Base-by-base conservation (phyloP, 2,113 vertebrate species). In the Onychostoma macrolepis region DNA sequence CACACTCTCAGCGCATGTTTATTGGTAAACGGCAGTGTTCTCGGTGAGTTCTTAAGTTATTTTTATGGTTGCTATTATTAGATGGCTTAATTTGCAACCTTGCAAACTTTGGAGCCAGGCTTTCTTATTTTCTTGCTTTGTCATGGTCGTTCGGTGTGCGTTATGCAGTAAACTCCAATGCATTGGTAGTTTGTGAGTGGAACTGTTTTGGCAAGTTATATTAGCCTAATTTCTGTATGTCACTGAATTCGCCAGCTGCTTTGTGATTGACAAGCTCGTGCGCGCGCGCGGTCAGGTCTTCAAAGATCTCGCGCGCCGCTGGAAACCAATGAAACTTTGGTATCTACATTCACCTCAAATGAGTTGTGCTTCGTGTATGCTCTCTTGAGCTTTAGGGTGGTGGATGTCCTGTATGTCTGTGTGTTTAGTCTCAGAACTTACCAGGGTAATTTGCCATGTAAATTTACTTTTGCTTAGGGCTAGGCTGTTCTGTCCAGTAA, bases 11-110 rank as follows among this genome's bases (percentile, higher is more conserved):
- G 21, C n/a, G 12, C 28, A 21, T 53, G 38, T 6, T 30, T 43
- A 6, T 24, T 53, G 28, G 9, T 65, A 86, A 87, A 89, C 86
- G 26, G 80, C 87, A 71, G 82, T 78, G 77, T 45, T 56, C 53
- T 87, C 87, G 89, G 90, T 2, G 24, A 86, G 89, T 88, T 74
- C 41, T 17, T 48, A 4, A 10, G 91, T 38, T 94, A 91, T 92
- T 91, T 93, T 90, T 92, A 90, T 86, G 89, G 76, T 5, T 4
- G 28, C 91, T 93, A 93, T 91, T 92, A 89, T 90, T 91, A 92
- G 92, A 26, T 41, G 81, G 53, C 87, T 78, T 80, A 13, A 87
- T 89, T 82, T 77, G 77, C 83, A 48, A 75, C 45, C 63, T 76
- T 77, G 38, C 56, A 53, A 83, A 71, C 81, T 67, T 82, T 63